A percentile compares a stretch with the other conserved stretches of the same genome.
Evolutionary conservation across 2,113 vertebrate species (phyloP).

Genomic region (Sylvietta virens): DNA sequence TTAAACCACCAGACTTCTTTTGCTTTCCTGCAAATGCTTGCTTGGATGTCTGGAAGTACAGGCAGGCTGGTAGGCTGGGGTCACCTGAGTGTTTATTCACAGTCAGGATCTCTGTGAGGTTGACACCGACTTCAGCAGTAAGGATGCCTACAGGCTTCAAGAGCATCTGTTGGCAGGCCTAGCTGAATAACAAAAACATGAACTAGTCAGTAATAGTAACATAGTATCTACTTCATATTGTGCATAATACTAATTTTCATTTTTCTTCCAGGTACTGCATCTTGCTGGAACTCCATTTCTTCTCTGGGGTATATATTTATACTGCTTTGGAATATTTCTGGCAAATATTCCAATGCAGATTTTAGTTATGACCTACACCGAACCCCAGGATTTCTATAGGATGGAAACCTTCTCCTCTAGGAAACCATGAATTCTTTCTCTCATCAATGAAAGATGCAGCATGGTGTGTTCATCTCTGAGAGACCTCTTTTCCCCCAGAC

Average conservation of each 20-base stretch:
- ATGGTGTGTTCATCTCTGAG: neutral
- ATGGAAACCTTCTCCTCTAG: neutral
- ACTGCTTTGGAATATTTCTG: neutral
- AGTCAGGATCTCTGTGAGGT: neutral
- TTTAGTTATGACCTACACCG: neutral
- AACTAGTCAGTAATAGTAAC: neutral
- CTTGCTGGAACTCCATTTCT: neutral
- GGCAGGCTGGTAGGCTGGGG: neutral
- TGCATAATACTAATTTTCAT: neutral
- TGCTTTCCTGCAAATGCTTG: neutral
- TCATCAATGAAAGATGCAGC: neutral
- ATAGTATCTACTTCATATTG: neutral
- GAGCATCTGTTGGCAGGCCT: neutral
- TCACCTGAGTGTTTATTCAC: neutral
- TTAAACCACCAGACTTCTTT: neutral
- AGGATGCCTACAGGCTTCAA: neutral
- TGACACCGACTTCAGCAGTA: rapidly evolving
- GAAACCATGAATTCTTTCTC: neutral
- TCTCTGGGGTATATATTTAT: neutral
- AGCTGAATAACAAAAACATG: neutral
- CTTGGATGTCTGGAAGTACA: neutral
- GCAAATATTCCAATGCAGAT: neutral
- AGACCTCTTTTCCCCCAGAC: neutral
- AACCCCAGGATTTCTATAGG: neutral
- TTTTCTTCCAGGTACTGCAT: neutral